phyloP scores from a whole-genome alignment of 2,888 invertebrate genomes.

The Ethmia dodecea region DNA sequence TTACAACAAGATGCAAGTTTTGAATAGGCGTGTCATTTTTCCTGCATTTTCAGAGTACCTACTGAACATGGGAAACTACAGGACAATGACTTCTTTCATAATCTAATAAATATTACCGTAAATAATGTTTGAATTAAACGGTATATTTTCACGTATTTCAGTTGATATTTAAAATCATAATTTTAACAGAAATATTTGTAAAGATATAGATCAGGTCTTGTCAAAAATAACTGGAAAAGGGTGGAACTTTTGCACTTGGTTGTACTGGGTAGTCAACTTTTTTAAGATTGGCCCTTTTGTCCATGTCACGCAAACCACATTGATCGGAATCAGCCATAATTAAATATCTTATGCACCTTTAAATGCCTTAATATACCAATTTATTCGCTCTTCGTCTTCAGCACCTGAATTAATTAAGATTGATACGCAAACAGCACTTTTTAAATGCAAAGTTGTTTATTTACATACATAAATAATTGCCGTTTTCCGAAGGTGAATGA shows the following conservation, averaged over 20 bases:
- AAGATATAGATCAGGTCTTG: too few relatives aligned
- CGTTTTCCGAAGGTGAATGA: constrained; percentile 36
- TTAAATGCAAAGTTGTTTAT: constrained; percentile 35
- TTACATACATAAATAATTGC: constrained; percentile 36
- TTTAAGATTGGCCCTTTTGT: constrained; percentile 47
- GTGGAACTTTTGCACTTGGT: constrained; percentile 22
- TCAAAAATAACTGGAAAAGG: too few relatives aligned
- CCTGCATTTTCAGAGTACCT: too few relatives aligned
- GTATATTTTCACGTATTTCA: too few relatives aligned
- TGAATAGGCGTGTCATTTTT: too few relatives aligned
- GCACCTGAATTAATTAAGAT: constrained; percentile 66
- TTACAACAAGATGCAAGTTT: too few relatives aligned
- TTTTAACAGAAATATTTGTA: too few relatives aligned
- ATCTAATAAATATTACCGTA: too few relatives aligned
- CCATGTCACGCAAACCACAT: constrained; percentile 60
- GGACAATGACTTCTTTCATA: too few relatives aligned
- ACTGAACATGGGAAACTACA: too few relatives aligned
- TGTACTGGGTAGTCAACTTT: constrained; percentile 33
- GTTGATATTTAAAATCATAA: too few relatives aligned
- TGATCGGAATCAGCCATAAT: constrained; percentile 68
- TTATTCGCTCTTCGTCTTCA: constrained; percentile 55
- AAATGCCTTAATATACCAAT: constrained; percentile 66
- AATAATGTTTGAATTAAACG: too few relatives aligned
- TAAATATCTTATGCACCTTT: constrained; percentile 68
- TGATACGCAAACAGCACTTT: constrained; percentile 54